A percentile compares a stretch with the other conserved stretches of the same genome.
These are phyloP conservation scores for Anaspis maculata DNA, from an alignment of 2,888 invertebrate species.

Conservation along the genomic window DNA sequence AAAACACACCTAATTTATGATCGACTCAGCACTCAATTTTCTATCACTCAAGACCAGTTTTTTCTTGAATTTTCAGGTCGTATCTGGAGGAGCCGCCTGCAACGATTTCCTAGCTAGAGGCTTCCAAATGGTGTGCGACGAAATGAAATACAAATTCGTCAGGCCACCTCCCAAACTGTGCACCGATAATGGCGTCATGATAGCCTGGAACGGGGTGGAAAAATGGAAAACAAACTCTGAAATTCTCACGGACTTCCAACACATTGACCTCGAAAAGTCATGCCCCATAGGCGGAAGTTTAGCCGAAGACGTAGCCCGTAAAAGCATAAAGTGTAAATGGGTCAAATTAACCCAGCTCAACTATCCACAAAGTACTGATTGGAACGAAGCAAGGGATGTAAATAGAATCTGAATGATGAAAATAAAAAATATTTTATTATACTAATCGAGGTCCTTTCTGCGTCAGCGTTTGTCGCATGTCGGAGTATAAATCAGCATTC, in stretches of 20 bases:
- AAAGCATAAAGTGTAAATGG: slow-evolving; percentile 50
- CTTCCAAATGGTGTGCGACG: slow-evolving; percentile 57
- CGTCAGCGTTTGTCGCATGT: slow-evolving; percentile 42
- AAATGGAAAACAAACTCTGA: slow-evolving; percentile 40
- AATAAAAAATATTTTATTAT: slow-evolving; percentile 25
- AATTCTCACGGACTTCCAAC: slow-evolving; percentile 47
- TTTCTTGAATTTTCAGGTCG: slow-evolving; percentile 54
- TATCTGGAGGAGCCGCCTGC: slow-evolving; percentile 95
- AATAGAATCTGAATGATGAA: background rate
- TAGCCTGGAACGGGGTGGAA: slow-evolving; percentile 97
- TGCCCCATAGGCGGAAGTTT: slow-evolving; percentile 56
- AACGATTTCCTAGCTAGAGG: slow-evolving; percentile 73
- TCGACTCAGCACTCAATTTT: too few species aligned
- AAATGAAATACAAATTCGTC: slow-evolving; percentile 55
- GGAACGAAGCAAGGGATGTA: slow-evolving; percentile 1
- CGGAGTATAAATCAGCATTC: slow-evolving; percentile 44
- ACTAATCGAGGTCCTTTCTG: slow-evolving; percentile 52
- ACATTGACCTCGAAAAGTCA: slow-evolving; percentile 51
- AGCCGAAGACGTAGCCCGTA: slow-evolving; percentile 47
- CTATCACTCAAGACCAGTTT: too few species aligned
- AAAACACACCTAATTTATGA: too few species aligned
- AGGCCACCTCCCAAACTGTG: slow-evolving; percentile 80
- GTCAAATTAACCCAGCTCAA: slow-evolving; percentile 33
- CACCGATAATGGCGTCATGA: slow-evolving; percentile 98
- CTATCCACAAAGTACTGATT: slow-evolving; percentile 29